These are phyloP conservation scores for Cerastis rubricosa DNA, from an alignment of 2,888 invertebrate species.

Conservation along the genomic window DNA sequence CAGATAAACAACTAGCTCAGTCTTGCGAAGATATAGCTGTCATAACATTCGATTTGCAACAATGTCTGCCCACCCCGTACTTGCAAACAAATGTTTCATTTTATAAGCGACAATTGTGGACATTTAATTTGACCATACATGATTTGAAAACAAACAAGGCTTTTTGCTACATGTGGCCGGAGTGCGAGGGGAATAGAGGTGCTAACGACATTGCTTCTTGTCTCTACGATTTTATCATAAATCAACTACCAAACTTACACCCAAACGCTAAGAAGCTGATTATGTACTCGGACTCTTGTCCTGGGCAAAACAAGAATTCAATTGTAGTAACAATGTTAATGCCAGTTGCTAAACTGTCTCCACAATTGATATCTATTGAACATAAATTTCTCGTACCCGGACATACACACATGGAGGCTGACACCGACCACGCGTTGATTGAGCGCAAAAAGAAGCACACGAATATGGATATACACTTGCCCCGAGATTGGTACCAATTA, in stretches of 20 bases:
- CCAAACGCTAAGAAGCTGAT: no score
- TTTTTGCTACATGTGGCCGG: constrained; percentile 64
- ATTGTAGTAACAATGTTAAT: no score
- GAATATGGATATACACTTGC: constrained; percentile 14
- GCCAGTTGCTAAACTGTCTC: constrained; percentile 1
- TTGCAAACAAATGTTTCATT: constrained; percentile 55
- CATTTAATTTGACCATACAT: constrained; percentile 60
- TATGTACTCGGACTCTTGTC: no score
- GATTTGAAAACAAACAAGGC: constrained; percentile 51
- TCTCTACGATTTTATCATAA: no score
- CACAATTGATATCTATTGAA: constrained; percentile 22
- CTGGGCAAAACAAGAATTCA: no score
- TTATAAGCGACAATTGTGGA: constrained; percentile 62
- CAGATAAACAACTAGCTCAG: constrained; percentile 45
- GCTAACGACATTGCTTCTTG: no score
- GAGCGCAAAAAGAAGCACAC: constrained; percentile 46
- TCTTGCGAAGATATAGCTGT: constrained; percentile 26
- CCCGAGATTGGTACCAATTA: constrained; percentile 64
- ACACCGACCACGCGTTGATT: constrained; percentile 56
- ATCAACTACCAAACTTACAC: no score
- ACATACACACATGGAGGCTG: constrained; percentile 50
- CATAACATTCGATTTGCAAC: constrained; percentile 59
- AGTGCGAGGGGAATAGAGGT: constrained; percentile 24
- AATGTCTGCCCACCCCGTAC: constrained; percentile 61
- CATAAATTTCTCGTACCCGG: constrained; percentile 62